Conservation (phyloP, 2,113 vertebrate genomes). For the Sturnira hondurensis region DNA sequence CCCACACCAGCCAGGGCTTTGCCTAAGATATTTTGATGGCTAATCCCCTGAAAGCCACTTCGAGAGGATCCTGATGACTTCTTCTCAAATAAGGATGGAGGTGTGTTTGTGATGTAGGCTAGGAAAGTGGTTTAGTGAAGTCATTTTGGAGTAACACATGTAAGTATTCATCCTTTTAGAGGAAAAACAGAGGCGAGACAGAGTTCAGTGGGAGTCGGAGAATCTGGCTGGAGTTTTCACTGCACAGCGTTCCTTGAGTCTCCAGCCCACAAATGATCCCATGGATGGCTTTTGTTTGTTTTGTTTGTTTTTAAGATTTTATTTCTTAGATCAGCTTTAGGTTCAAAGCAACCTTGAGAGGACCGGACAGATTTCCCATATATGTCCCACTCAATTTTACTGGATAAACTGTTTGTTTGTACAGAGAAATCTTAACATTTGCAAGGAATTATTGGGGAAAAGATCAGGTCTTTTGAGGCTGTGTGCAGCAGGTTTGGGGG, state of each 20-base stretch:
- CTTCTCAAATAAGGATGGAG: background rate
- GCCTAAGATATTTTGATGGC: background rate
- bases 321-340: background rate
- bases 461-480: background rate
- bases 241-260: background rate
- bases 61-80: background rate
- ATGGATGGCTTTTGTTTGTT: background rate
- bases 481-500: background rate
- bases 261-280: background rate
- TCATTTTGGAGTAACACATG: background rate
- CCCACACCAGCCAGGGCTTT: too few species aligned
- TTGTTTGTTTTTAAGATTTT: background rate
- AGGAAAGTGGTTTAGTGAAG: background rate
- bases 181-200: background rate
- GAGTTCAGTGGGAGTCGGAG: background rate
- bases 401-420: background rate
- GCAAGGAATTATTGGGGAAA: background rate
- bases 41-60: background rate
- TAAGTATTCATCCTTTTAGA: background rate
- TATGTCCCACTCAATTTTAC: background rate
- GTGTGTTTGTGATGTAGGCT: background rate
- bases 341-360: background rate
- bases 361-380: background rate
- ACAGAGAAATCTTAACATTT: slow-evolving; percentile 9
- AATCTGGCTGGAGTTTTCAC: background rate